Evolutionary conservation across 1,140 invertebrate genomes (phyloP).

Genomic region (Bombyx mori): DNA sequence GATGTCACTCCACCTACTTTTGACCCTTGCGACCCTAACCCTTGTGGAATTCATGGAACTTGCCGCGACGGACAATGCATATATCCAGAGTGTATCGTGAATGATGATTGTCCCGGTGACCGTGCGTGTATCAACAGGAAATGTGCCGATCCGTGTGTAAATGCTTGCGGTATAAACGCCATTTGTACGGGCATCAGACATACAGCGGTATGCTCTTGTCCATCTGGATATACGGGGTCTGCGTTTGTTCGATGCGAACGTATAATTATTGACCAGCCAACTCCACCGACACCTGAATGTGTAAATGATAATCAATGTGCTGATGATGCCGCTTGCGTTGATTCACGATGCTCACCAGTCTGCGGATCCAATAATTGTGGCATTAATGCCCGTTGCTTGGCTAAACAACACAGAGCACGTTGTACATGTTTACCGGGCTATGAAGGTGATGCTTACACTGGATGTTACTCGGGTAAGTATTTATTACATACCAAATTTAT

Average conservation of each 20-base stretch:
- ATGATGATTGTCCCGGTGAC: conserved; percentile 86
- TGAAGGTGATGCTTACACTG: conserved; percentile 86
- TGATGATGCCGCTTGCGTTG: conserved; percentile 87
- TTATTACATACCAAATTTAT: neutral
- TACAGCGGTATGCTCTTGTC: conserved; percentile 80
- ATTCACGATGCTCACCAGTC: conserved; percentile 83
- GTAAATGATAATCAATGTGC: conserved; percentile 84
- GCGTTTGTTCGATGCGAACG: conserved; percentile 80
- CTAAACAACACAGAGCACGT: conserved; percentile 84
- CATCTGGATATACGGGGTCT: conserved; percentile 81
- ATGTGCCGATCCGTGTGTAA: conserved; percentile 85
- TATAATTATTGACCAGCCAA: conserved; percentile 46
- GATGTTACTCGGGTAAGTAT: conserved; percentile 79
- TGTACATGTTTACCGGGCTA: conserved; percentile 88
- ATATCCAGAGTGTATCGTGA: conserved; percentile 90
- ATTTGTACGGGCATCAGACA: conserved; percentile 86
- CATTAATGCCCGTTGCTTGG: conserved; percentile 84
- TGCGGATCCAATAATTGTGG: conserved; percentile 83
- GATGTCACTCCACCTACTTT: conserved; percentile 35
- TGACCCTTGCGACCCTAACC: conserved; percentile 86
- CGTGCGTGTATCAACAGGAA: conserved; percentile 85
- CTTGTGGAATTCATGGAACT: conserved; percentile 84
- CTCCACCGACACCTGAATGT: conserved; percentile 82
- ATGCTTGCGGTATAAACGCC: conserved; percentile 88
- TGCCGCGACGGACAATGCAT: conserved; percentile 84